Percentiles rank a stretch among this genome's conserved stretches.
Evolutionary conservation across 2,113 vertebrate genomes (phyloP).

Genomic region (Isurus oxyrinchus): DNA sequence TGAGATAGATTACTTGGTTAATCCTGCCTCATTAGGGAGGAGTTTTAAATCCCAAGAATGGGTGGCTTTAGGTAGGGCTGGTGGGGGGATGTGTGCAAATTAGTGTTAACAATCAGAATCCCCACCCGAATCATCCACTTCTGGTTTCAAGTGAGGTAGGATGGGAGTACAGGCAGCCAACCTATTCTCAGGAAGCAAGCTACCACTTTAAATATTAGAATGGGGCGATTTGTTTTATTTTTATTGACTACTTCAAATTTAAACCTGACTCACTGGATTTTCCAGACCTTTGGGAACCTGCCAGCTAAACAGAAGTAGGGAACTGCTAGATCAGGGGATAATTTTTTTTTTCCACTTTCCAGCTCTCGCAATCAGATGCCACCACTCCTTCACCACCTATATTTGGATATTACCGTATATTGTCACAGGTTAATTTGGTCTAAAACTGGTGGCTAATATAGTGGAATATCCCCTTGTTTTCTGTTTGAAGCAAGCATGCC

Average conservation of each 20-base stretch:
- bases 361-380: background rate
- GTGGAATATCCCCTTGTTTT: background rate
- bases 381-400: background rate
- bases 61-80: too few relatives aligned
- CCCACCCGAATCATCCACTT: too few relatives aligned
- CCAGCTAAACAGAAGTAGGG: background rate
- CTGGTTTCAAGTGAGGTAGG: too few relatives aligned
- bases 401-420: background rate
- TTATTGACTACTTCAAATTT: background rate
- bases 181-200: background rate
- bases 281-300: background rate
- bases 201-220: background rate
- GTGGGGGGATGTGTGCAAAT: too few relatives aligned
- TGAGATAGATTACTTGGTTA: background rate
- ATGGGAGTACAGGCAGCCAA: too few relatives aligned
- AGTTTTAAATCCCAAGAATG: too few relatives aligned
- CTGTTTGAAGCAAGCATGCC: background rate
- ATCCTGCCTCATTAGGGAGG: background rate
- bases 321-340: background rate
- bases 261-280: background rate
- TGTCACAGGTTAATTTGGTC: background rate
- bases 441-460: background rate
- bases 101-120: background rate
- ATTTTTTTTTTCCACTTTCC: background rate
- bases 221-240: background rate